phyloP scores from a whole-genome alignment of 1,140 invertebrate species.

The Thaumetopoea pityocampa region DNA sequence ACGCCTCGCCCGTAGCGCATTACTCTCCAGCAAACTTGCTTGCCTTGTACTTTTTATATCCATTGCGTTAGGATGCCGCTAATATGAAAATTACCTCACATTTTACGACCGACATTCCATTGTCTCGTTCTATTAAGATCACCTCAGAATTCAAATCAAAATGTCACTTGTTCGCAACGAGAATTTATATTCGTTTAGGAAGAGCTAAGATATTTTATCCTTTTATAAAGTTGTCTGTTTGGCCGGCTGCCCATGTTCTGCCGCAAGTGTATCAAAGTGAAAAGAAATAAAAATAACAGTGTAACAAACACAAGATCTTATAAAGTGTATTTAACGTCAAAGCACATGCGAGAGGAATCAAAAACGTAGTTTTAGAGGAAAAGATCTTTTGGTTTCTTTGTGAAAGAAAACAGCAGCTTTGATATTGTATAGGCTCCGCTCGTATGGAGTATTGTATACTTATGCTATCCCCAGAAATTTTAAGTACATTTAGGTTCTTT shows the following conservation, averaged over 20 bases:
- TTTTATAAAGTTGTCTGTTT: constrained; percentile 61
- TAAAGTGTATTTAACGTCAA: constrained; percentile 67
- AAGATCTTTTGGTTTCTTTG: constrained; percentile 47
- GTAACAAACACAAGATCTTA: constrained; percentile 65
- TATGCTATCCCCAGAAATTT: too few relatives aligned
- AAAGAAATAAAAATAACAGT: constrained; percentile 51
- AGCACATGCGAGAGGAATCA: constrained; percentile 44
- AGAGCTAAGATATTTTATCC: constrained; percentile 44
- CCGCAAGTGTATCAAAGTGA: constrained; percentile 49
- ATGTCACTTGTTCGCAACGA: constrained; percentile 16
- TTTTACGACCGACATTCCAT: constrained; percentile 13
- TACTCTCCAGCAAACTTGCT: constrained; percentile 36
- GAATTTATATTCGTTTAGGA: constrained; percentile 46
- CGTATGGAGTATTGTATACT: too few relatives aligned
- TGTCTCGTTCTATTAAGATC: constrained; percentile 16
- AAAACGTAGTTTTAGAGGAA: constrained; percentile 39
- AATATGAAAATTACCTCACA: constrained; percentile 13
- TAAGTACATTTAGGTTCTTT: too few relatives aligned
- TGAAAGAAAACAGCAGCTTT: constrained; percentile 20
- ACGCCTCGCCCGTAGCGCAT: constrained; percentile 36
- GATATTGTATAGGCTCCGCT: too few relatives aligned
- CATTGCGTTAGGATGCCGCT: constrained; percentile 23
- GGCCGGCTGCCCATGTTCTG: constrained; percentile 53
- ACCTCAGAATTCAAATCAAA: constrained; percentile 19
- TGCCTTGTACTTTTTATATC: constrained; percentile 34